A percentile compares a stretch with the other conserved stretches of the same genome.
These are phyloP conservation scores for Tragelaphus imberbis DNA, from an alignment of 2,113 vertebrate genomes.

Conservation along the genomic window DNA sequence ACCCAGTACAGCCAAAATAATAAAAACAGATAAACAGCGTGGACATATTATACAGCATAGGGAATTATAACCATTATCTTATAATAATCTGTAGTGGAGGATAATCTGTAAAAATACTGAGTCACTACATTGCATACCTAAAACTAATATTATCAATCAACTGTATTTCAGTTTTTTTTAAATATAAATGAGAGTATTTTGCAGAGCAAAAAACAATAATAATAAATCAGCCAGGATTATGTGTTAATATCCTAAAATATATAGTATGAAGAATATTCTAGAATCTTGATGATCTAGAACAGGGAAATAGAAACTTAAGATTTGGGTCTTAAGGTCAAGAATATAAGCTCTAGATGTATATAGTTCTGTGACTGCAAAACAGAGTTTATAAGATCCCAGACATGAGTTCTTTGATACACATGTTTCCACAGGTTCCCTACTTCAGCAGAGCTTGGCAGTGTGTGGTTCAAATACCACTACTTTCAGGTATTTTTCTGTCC, in stretches of 20 bases:
- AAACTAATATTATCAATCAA: neutral
- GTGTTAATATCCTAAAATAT: neutral
- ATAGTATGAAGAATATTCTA: neutral
- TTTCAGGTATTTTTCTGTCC: conserved; percentile 82
- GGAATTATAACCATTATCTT: neutral
- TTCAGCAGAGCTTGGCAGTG: conserved; percentile 87
- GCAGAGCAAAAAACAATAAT: neutral
- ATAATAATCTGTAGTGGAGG: neutral
- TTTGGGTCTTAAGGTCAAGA: neutral
- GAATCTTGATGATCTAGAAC: neutral
- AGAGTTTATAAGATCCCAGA: neutral
- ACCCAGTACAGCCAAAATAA: neutral
- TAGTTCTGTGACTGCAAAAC: neutral
- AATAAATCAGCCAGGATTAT: neutral
- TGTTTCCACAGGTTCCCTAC: conserved; percentile 76
- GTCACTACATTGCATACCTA: neutral
- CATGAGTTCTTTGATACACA: accelerated
- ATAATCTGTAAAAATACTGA: neutral
- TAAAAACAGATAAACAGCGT: neutral
- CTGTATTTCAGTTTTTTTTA: neutral
- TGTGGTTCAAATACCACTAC: conserved; percentile 87
- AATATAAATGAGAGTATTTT: neutral
- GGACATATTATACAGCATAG: neutral
- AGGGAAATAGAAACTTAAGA: too few relatives aligned
- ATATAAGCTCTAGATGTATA: too few relatives aligned